A percentile compares a stretch with the other conserved stretches of the same genome.
Conservation (phyloP, 2,113 vertebrate genomes). For the Cettia cetti region DNA sequence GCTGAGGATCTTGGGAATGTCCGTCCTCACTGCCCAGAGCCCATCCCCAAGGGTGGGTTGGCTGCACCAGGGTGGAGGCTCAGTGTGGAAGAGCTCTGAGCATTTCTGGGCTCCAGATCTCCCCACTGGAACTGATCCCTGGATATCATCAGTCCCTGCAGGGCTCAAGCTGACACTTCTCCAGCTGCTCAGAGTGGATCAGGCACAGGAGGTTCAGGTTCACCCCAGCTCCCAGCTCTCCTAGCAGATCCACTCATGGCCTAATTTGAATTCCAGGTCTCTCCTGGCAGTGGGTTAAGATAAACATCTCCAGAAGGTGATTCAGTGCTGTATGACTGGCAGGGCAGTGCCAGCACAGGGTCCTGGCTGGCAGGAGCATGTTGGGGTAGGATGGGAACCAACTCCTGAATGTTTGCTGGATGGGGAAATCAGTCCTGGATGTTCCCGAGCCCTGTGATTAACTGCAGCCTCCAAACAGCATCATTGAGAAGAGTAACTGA, state of each 20-base stretch:
- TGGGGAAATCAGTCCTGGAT: background rate
- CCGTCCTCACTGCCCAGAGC: background rate
- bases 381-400: background rate
- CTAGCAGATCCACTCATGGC: background rate
- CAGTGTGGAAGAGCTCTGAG: background rate
- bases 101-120: background rate
- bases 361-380: background rate
- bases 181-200: accelerated
- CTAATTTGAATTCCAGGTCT: background rate
- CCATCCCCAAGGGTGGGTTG: background rate
- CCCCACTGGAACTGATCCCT: background rate
- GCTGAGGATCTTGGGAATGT: background rate
- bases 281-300: background rate
- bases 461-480: background rate
- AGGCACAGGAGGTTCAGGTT: background rate
- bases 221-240: background rate
- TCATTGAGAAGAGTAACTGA: background rate
- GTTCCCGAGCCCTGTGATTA: background rate
- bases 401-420: background rate
- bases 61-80: background rate
- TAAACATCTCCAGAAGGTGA: background rate
- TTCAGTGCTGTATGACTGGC: background rate
- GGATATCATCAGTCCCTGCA: background rate
- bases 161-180: background rate
- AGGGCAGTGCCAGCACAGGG: background rate